These are phyloP conservation scores for Platycercus adscitus DNA, from an alignment of 2,113 vertebrate species.

Conservation along the genomic window DNA sequence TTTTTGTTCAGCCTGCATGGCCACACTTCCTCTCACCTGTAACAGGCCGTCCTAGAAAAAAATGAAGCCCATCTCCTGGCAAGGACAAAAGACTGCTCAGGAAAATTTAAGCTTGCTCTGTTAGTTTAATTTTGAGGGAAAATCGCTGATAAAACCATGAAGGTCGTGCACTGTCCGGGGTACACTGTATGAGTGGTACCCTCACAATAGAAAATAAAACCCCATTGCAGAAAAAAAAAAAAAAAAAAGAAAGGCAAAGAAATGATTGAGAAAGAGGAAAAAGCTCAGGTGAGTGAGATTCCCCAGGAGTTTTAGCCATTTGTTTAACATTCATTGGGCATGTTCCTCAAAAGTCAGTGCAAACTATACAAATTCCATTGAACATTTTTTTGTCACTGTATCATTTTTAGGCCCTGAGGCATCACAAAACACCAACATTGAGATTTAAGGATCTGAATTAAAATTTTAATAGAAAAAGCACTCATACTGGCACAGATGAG, in stretches of 20 bases:
- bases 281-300: not conserved
- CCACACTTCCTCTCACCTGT: not conserved
- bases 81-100: not conserved
- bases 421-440: not conserved
- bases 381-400: not conserved
- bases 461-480: not conserved
- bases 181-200: not conserved
- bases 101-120: not conserved
- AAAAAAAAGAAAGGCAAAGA: not conserved
- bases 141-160: not conserved
- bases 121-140: not conserved
- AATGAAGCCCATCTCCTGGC: not conserved
- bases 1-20: not conserved
- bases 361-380: not conserved
- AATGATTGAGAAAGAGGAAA: not conserved
- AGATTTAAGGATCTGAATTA: constrained; percentile 6
- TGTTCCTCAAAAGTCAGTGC: not conserved
- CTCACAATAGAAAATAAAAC: not conserved
- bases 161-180: not conserved
- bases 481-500: not conserved
- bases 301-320: not conserved
- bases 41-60: not conserved
- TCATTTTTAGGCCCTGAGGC: not conserved
- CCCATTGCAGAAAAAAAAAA: accelerated
- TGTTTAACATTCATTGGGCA: not conserved